Percentiles rank a stretch among this genome's conserved stretches.
phyloP scores from a whole-genome alignment of 2,113 vertebrate species.

The Donacobius atricapilla region DNA sequence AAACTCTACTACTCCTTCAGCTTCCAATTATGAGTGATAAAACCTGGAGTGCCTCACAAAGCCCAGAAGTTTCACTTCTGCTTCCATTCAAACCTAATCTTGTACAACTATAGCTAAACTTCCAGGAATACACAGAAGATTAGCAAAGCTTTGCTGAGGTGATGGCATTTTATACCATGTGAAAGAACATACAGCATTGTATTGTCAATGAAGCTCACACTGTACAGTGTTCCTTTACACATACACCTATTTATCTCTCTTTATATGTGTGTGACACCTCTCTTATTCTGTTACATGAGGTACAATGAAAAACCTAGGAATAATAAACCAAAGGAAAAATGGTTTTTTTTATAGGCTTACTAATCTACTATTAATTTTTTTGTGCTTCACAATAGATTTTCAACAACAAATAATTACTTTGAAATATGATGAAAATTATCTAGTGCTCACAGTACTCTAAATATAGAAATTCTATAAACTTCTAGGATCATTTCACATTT shows the following conservation, averaged over 20 bases:
- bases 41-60: not conserved
- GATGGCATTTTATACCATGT: not conserved
- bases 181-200: not conserved
- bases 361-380: not conserved
- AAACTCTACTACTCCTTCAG: not conserved
- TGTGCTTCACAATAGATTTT: not conserved
- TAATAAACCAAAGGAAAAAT: not conserved
- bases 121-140: not conserved
- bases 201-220: not conserved
- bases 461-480: not conserved
- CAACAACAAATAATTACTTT: not conserved
- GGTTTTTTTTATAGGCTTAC: not conserved
- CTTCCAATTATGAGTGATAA: not conserved
- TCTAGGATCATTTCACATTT: not conserved
- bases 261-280: not conserved
- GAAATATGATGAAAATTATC: not conserved
- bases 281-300: not conserved
- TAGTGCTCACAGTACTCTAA: not conserved
- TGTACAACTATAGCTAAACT: not conserved
- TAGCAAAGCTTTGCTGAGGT: not conserved
- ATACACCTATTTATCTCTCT: not conserved
- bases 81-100: not conserved
- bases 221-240: not conserved
- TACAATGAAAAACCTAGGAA: not conserved
- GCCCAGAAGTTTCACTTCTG: not conserved